Conservation (phyloP, 2,113 vertebrate genomes). For the Peromyscus polionotus region DNA sequence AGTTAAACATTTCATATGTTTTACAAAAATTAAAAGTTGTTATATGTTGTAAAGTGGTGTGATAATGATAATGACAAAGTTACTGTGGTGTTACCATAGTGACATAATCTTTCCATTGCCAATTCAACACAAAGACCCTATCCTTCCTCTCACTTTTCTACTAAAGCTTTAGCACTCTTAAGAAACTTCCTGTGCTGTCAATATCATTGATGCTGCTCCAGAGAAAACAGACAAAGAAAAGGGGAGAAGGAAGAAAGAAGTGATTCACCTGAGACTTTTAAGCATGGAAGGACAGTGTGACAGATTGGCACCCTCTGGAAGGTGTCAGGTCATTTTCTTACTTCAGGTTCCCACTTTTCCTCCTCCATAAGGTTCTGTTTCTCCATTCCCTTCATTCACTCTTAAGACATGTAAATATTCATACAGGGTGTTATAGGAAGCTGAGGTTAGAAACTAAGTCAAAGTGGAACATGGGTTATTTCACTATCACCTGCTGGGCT, state of each 20-base stretch:
- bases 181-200: not conserved
- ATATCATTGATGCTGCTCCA: not conserved
- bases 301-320: not conserved
- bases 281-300: not conserved
- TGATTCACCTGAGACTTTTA: not conserved
- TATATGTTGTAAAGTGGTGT: not conserved
- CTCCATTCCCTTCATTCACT: not conserved
- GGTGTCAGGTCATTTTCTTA: not conserved
- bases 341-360: not conserved
- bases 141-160: not conserved
- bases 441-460: conserved; percentile 5
- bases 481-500: not conserved
- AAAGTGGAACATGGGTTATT: not conserved
- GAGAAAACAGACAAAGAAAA: not conserved
- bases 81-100: not conserved
- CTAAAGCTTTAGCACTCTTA: not conserved
- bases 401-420: conserved; percentile 14
- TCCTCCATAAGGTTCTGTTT: not conserved
- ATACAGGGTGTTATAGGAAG: not conserved
- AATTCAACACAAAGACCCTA: not conserved
- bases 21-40: not conserved
- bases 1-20: not conserved
- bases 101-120: not conserved
- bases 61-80: not conserved
- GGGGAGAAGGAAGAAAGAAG: not conserved